These are phyloP conservation scores for Nymphalis urticae DNA, from an alignment of 2,888 invertebrate species.

Conservation along the genomic window DNA sequence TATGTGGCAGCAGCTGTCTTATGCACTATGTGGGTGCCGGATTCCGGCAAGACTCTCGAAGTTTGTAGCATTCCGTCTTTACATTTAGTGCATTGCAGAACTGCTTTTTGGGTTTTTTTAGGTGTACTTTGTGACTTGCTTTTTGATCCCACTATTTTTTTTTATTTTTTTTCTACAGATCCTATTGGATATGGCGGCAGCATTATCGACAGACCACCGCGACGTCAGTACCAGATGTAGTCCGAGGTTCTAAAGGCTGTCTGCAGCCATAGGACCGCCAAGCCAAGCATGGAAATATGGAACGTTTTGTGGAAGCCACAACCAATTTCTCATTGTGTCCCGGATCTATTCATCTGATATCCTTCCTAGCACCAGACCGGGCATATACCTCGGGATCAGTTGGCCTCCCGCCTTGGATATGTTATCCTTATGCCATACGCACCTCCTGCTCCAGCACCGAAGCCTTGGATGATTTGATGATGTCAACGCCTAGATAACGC, in stretches of 20 bases:
- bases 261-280: conserved; percentile 42
- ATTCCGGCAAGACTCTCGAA: too few species aligned
- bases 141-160: background rate
- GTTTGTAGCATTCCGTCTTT: too few species aligned
- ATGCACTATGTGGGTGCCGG: too few species aligned
- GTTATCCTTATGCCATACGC: too few species aligned
- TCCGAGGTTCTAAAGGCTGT: background rate
- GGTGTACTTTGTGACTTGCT: conserved; percentile 5
- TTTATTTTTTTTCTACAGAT: background rate
- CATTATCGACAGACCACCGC: too few species aligned
- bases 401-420: too few species aligned
- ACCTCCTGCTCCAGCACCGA: conserved; percentile 28
- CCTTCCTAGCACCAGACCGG: conserved; percentile 38
- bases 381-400: too few species aligned
- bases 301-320: conserved; percentile 47
- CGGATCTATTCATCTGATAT: conserved; percentile 49
- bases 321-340: conserved; percentile 42
- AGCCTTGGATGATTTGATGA: conserved; percentile 22
- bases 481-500: conserved; percentile 6
- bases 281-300: conserved; percentile 50
- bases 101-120: background rate
- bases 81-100: background rate
- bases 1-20: too few species aligned
- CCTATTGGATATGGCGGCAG: conserved; percentile 1
- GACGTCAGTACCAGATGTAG: too few species aligned